phyloP scores from a whole-genome alignment of 2,888 invertebrate species.

The Andrena flavipes region DNA sequence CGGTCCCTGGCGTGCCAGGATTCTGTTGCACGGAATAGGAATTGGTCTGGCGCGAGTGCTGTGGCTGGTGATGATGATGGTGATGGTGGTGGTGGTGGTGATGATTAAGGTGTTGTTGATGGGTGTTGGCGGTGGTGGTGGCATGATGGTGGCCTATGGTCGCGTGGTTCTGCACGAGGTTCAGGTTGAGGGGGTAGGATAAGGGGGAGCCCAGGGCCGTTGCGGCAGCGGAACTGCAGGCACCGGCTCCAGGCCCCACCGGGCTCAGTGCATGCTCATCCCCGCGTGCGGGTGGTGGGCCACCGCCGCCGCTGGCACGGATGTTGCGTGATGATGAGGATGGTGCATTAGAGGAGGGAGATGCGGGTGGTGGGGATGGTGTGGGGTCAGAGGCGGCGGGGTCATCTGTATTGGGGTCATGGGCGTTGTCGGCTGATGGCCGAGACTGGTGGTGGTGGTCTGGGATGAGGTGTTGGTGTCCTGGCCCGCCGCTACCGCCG shows the following conservation, averaged over 20 bases:
- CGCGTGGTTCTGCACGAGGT: conserved; percentile 81
- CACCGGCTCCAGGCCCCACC: conserved; percentile 88
- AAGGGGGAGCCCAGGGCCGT: conserved; percentile 84
- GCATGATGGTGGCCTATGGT: conserved; percentile 72
- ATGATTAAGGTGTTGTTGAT: conserved; percentile 74
- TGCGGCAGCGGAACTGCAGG: conserved; percentile 82
- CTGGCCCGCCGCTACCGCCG: conserved; percentile 83
- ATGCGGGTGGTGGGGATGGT: conserved; percentile 87
- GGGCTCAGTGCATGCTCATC: conserved; percentile 91
- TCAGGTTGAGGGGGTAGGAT: conserved; percentile 84
- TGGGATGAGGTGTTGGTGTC: conserved; percentile 81
- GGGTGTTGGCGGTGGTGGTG: conserved; percentile 71
- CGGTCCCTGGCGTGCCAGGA: conserved; percentile 81
- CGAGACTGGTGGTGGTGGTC: conserved; percentile 77
- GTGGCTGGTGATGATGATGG: conserved; percentile 76
- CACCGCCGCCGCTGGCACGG: conserved; percentile 80
- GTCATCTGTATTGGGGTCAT: conserved; percentile 86
- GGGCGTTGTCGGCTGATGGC: conserved; percentile 86
- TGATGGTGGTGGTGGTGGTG: conserved; percentile 75
- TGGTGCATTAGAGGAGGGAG: conserved; percentile 87
- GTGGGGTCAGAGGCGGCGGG: conserved; percentile 87
- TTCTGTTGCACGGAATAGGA: conserved; percentile 80
- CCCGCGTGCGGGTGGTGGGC: conserved; percentile 84
- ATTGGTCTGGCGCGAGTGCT: conserved; percentile 78
- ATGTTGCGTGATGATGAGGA: conserved; percentile 84